These are phyloP conservation scores for Apolygus lucorum DNA, from an alignment of 1,140 invertebrate species.

Conservation along the genomic window DNA sequence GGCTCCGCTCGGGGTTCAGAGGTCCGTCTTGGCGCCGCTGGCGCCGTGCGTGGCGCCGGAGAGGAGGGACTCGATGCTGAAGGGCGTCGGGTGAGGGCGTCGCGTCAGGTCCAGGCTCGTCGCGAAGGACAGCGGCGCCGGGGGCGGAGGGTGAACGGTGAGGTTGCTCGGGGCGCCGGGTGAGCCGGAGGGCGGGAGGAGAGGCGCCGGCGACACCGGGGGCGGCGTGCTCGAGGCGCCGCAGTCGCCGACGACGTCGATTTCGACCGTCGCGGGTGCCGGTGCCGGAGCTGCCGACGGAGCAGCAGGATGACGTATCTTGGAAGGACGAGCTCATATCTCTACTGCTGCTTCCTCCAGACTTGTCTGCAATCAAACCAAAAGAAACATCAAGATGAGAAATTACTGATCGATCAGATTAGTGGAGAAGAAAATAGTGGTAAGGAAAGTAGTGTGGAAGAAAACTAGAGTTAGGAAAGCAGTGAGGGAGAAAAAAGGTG, in stretches of 20 bases:
- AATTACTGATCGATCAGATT: no score
- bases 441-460: no score
- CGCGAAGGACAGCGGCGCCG: conserved; percentile 41
- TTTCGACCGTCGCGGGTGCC: conserved; percentile 55
- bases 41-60: conserved; percentile 38
- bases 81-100: conserved; percentile 68
- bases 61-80: conserved; percentile 74
- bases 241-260: conserved; percentile 59
- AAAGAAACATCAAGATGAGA: no score
- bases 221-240: conserved; percentile 29
- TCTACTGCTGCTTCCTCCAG: conserved; percentile 18
- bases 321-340: conserved; percentile 23
- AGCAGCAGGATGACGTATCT: conserved; percentile 33
- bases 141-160: conserved; percentile 44
- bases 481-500: no score
- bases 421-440: no score
- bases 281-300: conserved; percentile 31
- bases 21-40: conserved; percentile 34
- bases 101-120: conserved; percentile 43
- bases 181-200: conserved; percentile 42
- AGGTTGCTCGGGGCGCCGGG: conserved; percentile 35
- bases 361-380: background rate
- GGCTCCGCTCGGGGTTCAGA: conserved; percentile 6
- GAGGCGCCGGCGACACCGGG: conserved; percentile 35
- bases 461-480: no score